Evolutionary conservation across 2,797 vertebrate species (phyloP), one percentile per base, ranked within the genome.

Genomic region (Alcedo atthis): DNA sequence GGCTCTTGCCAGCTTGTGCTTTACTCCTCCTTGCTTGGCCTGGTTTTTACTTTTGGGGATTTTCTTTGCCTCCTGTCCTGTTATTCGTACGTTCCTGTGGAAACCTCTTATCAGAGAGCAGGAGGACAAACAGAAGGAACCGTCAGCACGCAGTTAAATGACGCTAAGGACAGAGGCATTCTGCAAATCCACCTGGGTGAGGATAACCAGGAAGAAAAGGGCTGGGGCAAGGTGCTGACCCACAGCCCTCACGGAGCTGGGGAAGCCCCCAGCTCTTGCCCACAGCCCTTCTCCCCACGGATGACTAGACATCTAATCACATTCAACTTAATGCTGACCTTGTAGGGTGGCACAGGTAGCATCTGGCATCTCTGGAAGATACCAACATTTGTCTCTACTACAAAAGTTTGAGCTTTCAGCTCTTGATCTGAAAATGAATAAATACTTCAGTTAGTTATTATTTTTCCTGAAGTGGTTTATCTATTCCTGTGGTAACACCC

Each of bases 1-100:
- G 89, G 81, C 80, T 96, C 87, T 81, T 87, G 90, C 85, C 95
- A 95, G 8, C 74, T 86, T 9, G 7, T 58, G 67, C 89, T 94
- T 92, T 67, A 61, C 57, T 92, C 77, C 24, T 73, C 61, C 88
- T 88, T 64, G 13, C 68, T 90, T 66, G 54, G 78, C 84, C 82
- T 58, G 66, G 37, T 49, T 95, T 93, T 92, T 4, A 87, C 91
- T 95, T 91, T 37, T 21, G 78, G 91, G 79, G 61, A 37, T 87
- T 95, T 95, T 94, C 79, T 96, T 67, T 85, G 64, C 77, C 82
- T 86, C 64, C 51, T 62, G 67, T 84, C 68, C 20, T 17, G 53
- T 57, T 94, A 77, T 26, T 88, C 78, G 10, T 16, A 40, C 64
- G 53, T 92, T 45, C 73, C 79, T 66, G 58, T 22, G 78, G n/a